phyloP scores from a whole-genome alignment of 2,797 vertebrate species.

The Smutsia gigantea region DNA sequence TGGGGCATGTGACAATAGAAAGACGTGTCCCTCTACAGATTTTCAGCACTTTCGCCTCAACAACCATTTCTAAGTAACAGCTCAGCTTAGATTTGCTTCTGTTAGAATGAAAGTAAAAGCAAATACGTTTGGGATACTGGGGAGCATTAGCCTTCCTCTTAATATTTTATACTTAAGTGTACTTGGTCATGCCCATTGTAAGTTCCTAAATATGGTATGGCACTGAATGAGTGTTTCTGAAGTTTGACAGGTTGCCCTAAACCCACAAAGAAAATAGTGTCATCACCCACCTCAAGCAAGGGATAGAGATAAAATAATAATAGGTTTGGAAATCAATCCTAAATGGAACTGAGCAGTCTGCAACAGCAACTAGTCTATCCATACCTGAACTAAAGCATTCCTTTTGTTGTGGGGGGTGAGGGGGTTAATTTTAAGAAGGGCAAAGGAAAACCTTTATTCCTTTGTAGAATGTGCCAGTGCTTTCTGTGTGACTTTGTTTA shows the following conservation, averaged over 20 bases:
- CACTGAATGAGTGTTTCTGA: not conserved
- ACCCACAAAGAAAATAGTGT: not conserved
- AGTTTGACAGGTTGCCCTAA: not conserved
- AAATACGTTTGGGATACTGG: not conserved
- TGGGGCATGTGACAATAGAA: not conserved
- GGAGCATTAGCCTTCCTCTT: not conserved
- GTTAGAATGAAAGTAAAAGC: conserved; percentile 9
- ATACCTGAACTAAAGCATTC: conserved; percentile 3
- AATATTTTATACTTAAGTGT: not conserved
- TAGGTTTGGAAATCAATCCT: not conserved
- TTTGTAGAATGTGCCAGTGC: not conserved
- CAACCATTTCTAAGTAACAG: not conserved
- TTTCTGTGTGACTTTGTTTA: not conserved
- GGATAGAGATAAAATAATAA: conserved; percentile 54
- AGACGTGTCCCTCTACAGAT: not conserved
- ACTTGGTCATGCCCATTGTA: not conserved
- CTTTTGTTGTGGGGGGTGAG: not conserved
- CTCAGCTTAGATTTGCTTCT: conserved; percentile 41
- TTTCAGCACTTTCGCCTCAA: conserved; percentile 12
- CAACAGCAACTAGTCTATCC: not conserved
- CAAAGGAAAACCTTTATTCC: not conserved
- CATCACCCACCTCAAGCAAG: not conserved
- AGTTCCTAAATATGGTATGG: conserved; percentile 1
- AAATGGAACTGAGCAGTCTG: not conserved
- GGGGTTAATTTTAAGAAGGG: not conserved